phyloP scores from a whole-genome alignment of 2,797 vertebrate genomes.

The Aythya fuligula region DNA sequence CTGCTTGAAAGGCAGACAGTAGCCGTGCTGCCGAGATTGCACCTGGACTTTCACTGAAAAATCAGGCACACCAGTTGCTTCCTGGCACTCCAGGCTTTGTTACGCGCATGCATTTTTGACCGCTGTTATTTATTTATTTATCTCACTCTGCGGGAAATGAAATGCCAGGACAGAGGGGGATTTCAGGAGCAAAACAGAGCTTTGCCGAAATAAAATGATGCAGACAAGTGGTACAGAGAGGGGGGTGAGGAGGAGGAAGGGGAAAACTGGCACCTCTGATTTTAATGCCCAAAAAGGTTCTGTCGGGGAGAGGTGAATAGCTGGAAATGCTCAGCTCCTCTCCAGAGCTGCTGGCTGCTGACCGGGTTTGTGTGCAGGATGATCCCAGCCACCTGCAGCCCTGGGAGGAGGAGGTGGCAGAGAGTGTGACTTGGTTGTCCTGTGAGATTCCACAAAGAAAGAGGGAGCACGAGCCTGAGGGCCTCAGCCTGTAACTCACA shows the following conservation, averaged over 20 bases:
- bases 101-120: conserved; percentile 21
- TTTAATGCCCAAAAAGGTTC: neutral
- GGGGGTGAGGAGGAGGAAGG: neutral
- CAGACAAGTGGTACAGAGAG: fast-evolving
- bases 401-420: neutral
- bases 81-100: conserved; percentile 54
- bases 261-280: neutral
- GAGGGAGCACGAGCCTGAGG: fast-evolving
- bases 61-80: conserved; percentile 70
- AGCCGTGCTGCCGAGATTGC: conserved; percentile 54
- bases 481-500: neutral
- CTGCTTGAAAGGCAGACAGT: conserved; percentile 75
- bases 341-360: neutral
- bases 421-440: neutral
- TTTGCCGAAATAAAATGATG: conserved; percentile 41
- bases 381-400: neutral
- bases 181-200: conserved; percentile 41
- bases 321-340: neutral
- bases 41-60: conserved; percentile 74
- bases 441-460: neutral
- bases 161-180: conserved; percentile 5
- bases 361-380: fast-evolving
- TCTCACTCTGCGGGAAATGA: conserved; percentile 11
- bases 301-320: neutral
- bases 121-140: conserved; percentile 16